Evolutionary conservation across 2,797 vertebrate species (phyloP), one percentile per base, ranked within the genome.

Genomic region (Sebastes jordani): DNA sequence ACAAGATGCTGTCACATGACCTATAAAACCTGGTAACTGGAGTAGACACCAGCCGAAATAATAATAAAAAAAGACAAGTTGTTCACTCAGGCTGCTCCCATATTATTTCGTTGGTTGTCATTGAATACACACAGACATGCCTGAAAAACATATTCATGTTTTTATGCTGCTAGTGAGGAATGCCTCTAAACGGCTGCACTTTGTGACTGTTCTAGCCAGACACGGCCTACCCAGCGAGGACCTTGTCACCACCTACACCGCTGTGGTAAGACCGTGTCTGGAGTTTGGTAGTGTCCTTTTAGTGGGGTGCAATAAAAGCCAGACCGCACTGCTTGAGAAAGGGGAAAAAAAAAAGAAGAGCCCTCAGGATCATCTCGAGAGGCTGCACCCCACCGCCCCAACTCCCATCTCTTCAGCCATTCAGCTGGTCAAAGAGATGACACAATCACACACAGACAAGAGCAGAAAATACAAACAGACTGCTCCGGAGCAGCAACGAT

Each of bases 41-140:
- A 23, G 22, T 11, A 14, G 4, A 36, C 7, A 10, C 16, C 56
- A 38, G 23, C 22, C 5, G 25, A 52, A 69, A 16, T 46, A 46
- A 46, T 46, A 46, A 46, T 46, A 11, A 49, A 66, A 62, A 27
- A 36, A 27, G 5, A 11, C 42, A 16, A 46, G 46, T 13, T 36
- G 29, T 54, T 46, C 42, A 46, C 16, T 7, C 36, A 25, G 1
- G 16, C 49, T 7, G 25, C 14, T 25, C 32, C 11, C 11, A 6
- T 59, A 11, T 34, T 27, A 14, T 42, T 65, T 11, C 2, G 6
- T 20, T 6, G n/a, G 58, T 56, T 58, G 69, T 34, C 46, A 55
- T 14, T 10, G 25, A 2, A 22, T 20, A 42, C 38, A 0, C 0
- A 42, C 38, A 16, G 38, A 0, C 14, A 18, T 42, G 38, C 38